Conservation (phyloP, 2,797 vertebrate species). For the Alcedo quadribrachys region DNA sequence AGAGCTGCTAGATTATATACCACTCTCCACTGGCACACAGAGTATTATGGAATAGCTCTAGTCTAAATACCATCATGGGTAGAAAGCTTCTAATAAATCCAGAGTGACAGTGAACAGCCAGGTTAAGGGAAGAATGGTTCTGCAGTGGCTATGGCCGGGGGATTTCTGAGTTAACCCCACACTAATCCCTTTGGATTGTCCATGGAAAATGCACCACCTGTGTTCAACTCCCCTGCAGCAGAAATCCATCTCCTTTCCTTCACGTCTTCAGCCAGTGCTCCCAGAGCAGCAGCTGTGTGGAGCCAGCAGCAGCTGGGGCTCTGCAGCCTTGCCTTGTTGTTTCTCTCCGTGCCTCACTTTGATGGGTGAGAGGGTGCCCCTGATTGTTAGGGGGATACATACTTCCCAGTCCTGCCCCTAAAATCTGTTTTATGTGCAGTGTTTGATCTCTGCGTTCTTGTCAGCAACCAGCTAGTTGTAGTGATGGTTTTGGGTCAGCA, state of each 20-base stretch:
- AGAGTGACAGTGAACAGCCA: background rate
- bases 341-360: background rate
- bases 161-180: background rate
- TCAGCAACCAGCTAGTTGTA: background rate
- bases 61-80: background rate
- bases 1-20: background rate
- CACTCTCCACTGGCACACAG: background rate
- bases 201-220: background rate
- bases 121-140: background rate
- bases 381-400: slow-evolving; percentile 31
- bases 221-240: background rate
- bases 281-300: background rate
- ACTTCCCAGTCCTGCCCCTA: background rate
- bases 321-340: background rate
- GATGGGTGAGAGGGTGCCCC: background rate
- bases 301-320: background rate
- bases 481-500: slow-evolving; percentile 39
- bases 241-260: background rate
- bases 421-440: background rate
- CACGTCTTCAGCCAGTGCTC: background rate
- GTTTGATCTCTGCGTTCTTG: slow-evolving; percentile 10
- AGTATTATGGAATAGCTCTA: background rate
- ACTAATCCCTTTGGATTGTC: background rate
- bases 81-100: background rate
- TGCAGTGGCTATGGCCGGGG: background rate